Evolutionary conservation across 2,113 vertebrate genomes (phyloP), one percentile per base, ranked within the genome.

Genomic region (Aramus guarauna): DNA sequence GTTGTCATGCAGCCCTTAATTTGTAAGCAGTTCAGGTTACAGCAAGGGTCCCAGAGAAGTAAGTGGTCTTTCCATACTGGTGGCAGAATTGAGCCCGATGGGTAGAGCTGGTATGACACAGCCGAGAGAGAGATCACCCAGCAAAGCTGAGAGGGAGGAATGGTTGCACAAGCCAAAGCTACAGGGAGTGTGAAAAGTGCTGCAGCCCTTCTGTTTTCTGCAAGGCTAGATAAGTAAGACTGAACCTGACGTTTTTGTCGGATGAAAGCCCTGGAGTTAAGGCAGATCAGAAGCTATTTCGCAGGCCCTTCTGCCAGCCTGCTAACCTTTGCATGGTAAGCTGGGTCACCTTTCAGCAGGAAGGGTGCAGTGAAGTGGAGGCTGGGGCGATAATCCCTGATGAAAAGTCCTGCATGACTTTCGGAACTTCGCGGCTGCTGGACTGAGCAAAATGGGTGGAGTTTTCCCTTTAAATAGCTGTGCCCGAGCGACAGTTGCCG

Each of bases 381-480:
- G 8, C 85, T 63, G 21, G 41, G 50, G 83, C 1, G 62, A 41
- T 95, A 95, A 95, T 95, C 91, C 84, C 15, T 1, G 23, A 21
- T 58, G 75, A 73, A 60, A 69, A 16, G 74, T 36, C 66, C 74
- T 86, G 55, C 34, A 13, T 67, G 76, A 67, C 89, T 64, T 78
- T 82, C 0, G 12, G 39, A 48, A 48, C 73, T 87, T 91, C 5
- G 0, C 3, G 2, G 76, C 50, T 89, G 67, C 36, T 0, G 16
- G 82, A 37, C 23, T 0, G n/a, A 75, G 82, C 48, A 14, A n/a
- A 55, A 47, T 47, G 72, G 91, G 80, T 92, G 75, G 94, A 90
- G 85, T 86, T 96, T 96, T 96, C 85, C 93, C 92, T 94, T 93
- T 85, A 93, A 96, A 88, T 83, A 96, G 88, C 72, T 48, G 55